These are phyloP conservation scores for Stylophora pistillata DNA, from an alignment of 64 coral and sea anemone genomes.

Conservation along the genomic window DNA sequence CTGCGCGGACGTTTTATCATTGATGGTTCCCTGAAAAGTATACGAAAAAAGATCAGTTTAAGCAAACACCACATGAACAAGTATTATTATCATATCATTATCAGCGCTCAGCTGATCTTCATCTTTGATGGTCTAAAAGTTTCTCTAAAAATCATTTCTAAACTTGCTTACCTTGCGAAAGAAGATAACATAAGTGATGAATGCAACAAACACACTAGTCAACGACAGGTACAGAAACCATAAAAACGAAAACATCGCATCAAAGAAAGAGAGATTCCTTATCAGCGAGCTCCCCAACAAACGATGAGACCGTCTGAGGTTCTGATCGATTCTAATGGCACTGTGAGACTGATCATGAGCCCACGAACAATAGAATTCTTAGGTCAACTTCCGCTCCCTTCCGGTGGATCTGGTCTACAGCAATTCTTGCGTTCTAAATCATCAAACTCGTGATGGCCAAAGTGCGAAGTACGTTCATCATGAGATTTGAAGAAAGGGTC, in stretches of 20 bases:
- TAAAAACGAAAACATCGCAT: slow-evolving; percentile 17
- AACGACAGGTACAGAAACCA: slow-evolving; percentile 12
- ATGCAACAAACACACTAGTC: not conserved
- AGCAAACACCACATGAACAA: not conserved
- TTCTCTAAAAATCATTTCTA: not conserved
- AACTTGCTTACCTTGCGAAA: slow-evolving; percentile 25
- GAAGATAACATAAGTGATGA: slow-evolving; percentile 1
- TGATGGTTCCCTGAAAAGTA: not conserved
- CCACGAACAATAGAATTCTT: not conserved
- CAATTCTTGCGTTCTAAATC: no score
- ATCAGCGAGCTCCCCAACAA: not conserved
- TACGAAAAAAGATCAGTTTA: not conserved
- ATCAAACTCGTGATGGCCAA: not conserved
- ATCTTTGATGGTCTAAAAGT: not conserved
- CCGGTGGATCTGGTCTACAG: not conserved
- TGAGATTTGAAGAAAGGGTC: not conserved
- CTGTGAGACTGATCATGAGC: not conserved
- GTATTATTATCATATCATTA: not conserved
- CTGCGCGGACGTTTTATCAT: slow-evolving; percentile 20
- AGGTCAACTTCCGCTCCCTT: not conserved
- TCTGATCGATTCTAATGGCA: no score
- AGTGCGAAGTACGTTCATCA: not conserved
- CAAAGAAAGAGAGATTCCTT: not conserved
- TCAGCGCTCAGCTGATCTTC: not conserved
- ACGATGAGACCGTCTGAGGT: not conserved